These are phyloP conservation scores for Parazoanthus darwini DNA, from an alignment of 92 coral and sea anemone species.

Conservation along the genomic window DNA sequence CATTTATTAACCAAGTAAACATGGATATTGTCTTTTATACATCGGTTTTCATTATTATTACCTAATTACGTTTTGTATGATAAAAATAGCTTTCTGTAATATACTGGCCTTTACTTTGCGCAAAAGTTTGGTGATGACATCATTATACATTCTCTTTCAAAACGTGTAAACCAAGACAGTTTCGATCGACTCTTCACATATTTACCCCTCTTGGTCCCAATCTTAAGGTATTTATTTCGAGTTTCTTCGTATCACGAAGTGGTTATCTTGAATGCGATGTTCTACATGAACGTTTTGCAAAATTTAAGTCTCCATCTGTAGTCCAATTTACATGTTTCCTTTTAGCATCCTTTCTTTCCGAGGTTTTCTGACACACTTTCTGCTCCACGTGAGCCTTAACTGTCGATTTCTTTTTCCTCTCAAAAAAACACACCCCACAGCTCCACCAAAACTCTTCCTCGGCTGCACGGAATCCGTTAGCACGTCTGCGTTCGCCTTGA, in stretches of 20 bases:
- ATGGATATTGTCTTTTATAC: too few species aligned
- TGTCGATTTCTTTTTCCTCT: slow-evolving; percentile 62
- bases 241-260: not conserved
- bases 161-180: too few species aligned
- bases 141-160: not conserved
- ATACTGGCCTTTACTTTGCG: not conserved
- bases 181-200: too few species aligned
- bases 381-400: slow-evolving; percentile 57
- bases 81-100: not conserved
- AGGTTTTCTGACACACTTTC: slow-evolving; percentile 52
- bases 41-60: too few species aligned
- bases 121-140: too few species aligned
- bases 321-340: not conserved
- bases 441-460: slow-evolving; percentile 58
- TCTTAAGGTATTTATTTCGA: not conserved
- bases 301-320: not conserved
- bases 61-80: not conserved
- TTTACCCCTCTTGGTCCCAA: too few species aligned
- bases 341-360: slow-evolving; percentile 30
- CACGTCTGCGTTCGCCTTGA: slow-evolving; percentile 44
- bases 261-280: not conserved
- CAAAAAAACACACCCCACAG: slow-evolving; percentile 61
- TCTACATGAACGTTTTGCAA: slow-evolving; percentile 7
- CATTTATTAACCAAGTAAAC: not conserved
- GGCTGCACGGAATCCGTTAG: slow-evolving; percentile 42